phyloP scores from a whole-genome alignment of 2,797 vertebrate genomes.

The Oophaga sylvatica region DNA sequence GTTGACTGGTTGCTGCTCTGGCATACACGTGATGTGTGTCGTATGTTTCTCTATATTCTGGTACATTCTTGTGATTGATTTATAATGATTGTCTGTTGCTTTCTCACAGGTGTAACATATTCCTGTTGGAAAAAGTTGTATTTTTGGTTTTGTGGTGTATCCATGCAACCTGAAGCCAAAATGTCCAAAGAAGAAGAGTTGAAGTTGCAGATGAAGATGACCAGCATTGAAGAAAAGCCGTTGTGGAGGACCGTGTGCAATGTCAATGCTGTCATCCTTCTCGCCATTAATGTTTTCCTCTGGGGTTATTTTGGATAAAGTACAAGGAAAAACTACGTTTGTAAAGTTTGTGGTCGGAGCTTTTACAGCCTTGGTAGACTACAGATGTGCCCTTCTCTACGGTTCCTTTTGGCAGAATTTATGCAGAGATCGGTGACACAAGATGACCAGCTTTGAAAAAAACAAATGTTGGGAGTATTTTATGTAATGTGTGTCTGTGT shows the following conservation, averaged over 20 bases:
- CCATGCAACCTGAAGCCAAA: slow-evolving; percentile 22
- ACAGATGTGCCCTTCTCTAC: no score
- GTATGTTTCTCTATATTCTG: not conserved
- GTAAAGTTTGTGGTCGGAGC: not conserved
- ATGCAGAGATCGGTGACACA: no score
- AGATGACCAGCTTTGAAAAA: no score
- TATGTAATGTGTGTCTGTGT: no score
- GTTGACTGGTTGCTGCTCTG: not conserved
- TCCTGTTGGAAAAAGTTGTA: slow-evolving; percentile 73
- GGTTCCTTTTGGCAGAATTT: no score
- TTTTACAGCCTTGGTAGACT: not conserved
- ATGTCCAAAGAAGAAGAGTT: slow-evolving; percentile 73
- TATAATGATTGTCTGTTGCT: not conserved
- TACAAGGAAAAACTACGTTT: not conserved
- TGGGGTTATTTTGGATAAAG: slow-evolving; percentile 88
- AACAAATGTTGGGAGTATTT: no score
- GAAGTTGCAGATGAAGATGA: slow-evolving; percentile 73
- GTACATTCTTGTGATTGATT: not conserved
- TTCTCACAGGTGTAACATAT: slow-evolving; percentile 13
- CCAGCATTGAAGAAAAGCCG: slow-evolving; percentile 80
- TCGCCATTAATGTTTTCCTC: slow-evolving; percentile 85
- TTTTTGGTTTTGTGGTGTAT: slow-evolving; percentile 85
- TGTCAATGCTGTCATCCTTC: slow-evolving; percentile 81
- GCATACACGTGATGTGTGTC: not conserved
- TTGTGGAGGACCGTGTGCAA: slow-evolving; percentile 85